Base-by-base conservation (phyloP, 64 coral and sea anemone species). In the Actinia tenebrosa region DNA sequence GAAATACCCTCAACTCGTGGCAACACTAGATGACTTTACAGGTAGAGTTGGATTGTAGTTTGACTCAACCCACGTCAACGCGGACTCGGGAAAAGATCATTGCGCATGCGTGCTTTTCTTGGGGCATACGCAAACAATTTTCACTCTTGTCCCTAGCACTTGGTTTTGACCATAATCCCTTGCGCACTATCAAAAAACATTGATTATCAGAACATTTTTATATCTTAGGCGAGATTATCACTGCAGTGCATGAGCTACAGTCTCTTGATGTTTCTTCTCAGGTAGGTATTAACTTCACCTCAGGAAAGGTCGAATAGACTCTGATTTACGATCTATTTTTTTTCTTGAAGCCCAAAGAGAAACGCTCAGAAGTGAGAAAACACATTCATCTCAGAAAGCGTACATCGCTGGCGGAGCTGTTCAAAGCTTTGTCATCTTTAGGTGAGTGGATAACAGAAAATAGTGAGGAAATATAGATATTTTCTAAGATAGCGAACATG, bases 341-440 rank as follows among this genome's bases (percentile, higher is more conserved):
- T 42, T 5, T 68, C 25, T 86, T 89, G n/a, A 62, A 93, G 92
- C 86, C 92, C 42, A 88, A 91, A 84, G 89, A 98, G 85, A 98
- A 86, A 60, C 84, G 88, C n/a, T 44, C 80, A 88, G 93, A 91
- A 64, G 79, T 93, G 43, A 54, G 88, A 8, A 99, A 99, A 43
- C 96, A 99, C 86, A 99, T 99, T 84, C 96, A 95, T 20, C 63
- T 91, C 62, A 71, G 91, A 80, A 99, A 99, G 62, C 90, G 93
- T 9, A 95, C 91, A 59, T 91, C 88, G 19, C 83, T 99, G 47
- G 83, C 96, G 54, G 96, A 99, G 78, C 83, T 99, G 64, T 99
- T 99, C 90, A 99, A 99, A 86, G 87, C 82, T 10, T 85, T 99
- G 13, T 79, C 87, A 15, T 92, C 87, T 42, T 52, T 99, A 86